Evolutionary conservation across 2,888 invertebrate genomes (phyloP), one percentile per base, ranked within the genome.

Genomic region (Junonia oenone): DNA sequence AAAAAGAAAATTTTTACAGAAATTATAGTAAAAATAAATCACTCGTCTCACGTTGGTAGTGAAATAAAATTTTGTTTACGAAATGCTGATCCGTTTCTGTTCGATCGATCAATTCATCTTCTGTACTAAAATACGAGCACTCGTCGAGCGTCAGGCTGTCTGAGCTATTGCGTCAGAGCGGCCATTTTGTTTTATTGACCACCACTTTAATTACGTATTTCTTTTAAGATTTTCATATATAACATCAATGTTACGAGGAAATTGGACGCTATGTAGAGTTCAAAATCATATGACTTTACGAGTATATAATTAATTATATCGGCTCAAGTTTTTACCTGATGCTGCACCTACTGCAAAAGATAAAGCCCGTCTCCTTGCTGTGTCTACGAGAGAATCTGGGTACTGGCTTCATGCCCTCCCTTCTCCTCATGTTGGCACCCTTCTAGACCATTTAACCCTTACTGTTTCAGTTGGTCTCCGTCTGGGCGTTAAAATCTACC

Each of bases 71-170:
- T 43, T 22, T 43, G 43, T 43, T 43, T 43, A 43, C 43, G 43
- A 43, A 43, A 43, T 26, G 22, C 22, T 19, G 13, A 22, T 8
- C 13, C 26, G n/a, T 40, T 4, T 19, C 17, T 40, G 17, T 43
- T 13, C 43, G 43, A 43, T 43, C 26, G 43, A 43, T 43, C 43
- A 26, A 43, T 43, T 43, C 43, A 43, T 43, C 43, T 43, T 26
- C 43, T 26, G 13, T 27, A 67, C 70, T 56, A 61, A 78, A 80
- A 80, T 81, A 78, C 63, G 58, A 61, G 62, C 78, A 79, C 78
- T 80, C 74, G 74, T 67, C 56, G 50, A 63, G 68, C 72, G 73
- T 60, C 76, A 73, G 76, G 75, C 79, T 71, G 75, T 75, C 73
- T 43, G 43, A 43, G 13, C 43, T 74, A 59, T 72, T 72, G 61